Evolutionary conservation across 92 coral and sea anemone genomes (phyloP), one percentile per base, ranked within the genome.

Genomic region (Chrysogorgia sp.): DNA sequence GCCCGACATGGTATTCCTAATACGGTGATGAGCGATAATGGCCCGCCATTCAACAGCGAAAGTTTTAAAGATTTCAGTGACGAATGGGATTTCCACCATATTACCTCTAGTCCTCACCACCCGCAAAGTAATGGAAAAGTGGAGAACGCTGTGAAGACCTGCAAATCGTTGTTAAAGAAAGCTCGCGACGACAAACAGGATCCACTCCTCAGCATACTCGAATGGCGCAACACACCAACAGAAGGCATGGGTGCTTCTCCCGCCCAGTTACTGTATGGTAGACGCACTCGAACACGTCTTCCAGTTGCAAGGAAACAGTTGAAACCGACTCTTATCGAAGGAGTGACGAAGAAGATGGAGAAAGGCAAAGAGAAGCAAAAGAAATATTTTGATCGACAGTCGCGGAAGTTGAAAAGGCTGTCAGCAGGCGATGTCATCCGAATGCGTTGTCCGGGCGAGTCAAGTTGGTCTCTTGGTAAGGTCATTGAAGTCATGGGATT

Each of bases 181-280:
- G n/a, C n/a, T n/a, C n/a, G n/a, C n/a, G n/a, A n/a, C n/a, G n/a
- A n/a, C n/a, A n/a, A n/a, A n/a, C n/a, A n/a, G n/a, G n/a, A n/a
- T n/a, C n/a, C n/a, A n/a, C n/a, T n/a, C n/a, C n/a, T n/a, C 13
- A 59, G 35, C 66, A 59, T 0, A 59, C 34, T 59, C 13, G 35
- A 59, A 59, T 59, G 66, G 66, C 34, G 66, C 6, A 59, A 59
- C n/a, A n/a, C n/a, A n/a, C n/a, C n/a, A n/a, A n/a, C n/a, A n/a
- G n/a, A n/a, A n/a, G n/a, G n/a, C n/a, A 13, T n/a, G n/a, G n/a
- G n/a, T 48, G 6, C 56, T 22, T 48, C 56, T 48, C 56, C 56
- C 21, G 56, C 56, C 15, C 56, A 48, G 21, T 5, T 48, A 22
- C 56, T 48, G 15, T 48, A 14, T 5, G 56, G 56, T 5, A 1